phyloP scores from a whole-genome alignment of 1,140 invertebrate genomes.

The Anadara kagoshimensis region DNA sequence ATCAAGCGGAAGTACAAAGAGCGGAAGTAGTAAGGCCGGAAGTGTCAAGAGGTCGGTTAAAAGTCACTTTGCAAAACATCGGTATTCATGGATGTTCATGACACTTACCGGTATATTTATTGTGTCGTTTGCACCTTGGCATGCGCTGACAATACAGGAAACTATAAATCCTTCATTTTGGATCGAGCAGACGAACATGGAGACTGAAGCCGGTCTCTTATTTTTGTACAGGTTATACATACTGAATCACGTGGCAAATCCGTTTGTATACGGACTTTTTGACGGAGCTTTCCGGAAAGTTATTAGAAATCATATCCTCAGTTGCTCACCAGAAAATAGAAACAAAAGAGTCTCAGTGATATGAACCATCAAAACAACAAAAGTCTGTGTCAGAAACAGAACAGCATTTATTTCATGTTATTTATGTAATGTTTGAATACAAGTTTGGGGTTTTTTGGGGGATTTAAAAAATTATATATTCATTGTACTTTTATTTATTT shows the following conservation, averaged over 20 bases:
- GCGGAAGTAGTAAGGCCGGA: too few species aligned
- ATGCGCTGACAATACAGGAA: not conserved
- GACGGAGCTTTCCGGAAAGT: slow-evolving; percentile 10
- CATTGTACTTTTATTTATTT: too few species aligned
- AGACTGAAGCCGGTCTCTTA: not conserved
- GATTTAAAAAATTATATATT: too few species aligned
- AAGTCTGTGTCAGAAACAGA: too few species aligned
- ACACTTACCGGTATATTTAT: slow-evolving; percentile 4
- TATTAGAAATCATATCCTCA: not conserved
- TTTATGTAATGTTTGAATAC: too few species aligned
- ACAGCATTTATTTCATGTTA: too few species aligned
- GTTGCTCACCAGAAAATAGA: too few species aligned
- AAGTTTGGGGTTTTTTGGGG: too few species aligned
- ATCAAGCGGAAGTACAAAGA: too few species aligned
- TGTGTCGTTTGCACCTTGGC: not conserved
- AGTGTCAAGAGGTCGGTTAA: not conserved
- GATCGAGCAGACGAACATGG: not conserved
- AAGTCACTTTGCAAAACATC: not conserved
- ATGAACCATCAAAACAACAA: too few species aligned
- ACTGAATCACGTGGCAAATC: slow-evolving; percentile 12
- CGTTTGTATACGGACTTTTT: slow-evolving; percentile 16
- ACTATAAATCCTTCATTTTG: not conserved
- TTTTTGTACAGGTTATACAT: slow-evolving; percentile 18
- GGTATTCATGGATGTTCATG: slow-evolving; percentile 13
- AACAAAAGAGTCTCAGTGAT: too few species aligned